Percentiles rank a stretch among this genome's conserved stretches.
phyloP scores from a whole-genome alignment of 2,113 vertebrate species.

The Sceloporus tristichus region DNA sequence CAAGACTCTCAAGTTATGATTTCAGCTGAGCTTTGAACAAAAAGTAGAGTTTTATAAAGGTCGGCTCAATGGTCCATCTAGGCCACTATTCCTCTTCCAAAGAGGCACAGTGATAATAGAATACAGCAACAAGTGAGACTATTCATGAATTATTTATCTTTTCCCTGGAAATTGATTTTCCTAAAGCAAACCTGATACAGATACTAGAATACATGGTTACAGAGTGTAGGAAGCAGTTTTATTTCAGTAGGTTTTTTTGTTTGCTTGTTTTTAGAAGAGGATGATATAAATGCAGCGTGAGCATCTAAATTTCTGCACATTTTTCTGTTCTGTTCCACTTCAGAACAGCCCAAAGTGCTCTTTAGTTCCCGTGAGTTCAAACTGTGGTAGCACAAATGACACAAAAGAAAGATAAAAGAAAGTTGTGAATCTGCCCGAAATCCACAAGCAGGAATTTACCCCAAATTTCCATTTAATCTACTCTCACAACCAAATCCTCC shows the following conservation, averaged over 20 bases:
- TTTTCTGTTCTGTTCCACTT: neutral
- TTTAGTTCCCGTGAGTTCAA: neutral
- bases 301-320: neutral
- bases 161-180: neutral
- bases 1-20: constrained; percentile 35
- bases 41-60: neutral
- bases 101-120: neutral
- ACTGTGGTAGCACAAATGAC: neutral
- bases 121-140: neutral
- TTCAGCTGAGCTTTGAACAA: constrained; percentile 34
- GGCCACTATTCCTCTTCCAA: neutral
- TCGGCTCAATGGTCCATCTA: neutral
- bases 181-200: neutral
- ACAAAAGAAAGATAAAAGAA: neutral
- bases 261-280: neutral
- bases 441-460: neutral
- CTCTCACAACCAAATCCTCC: neutral
- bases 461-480: neutral
- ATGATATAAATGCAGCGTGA: neutral
- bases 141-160: neutral
- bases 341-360: neutral
- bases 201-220: neutral
- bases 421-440: neutral
- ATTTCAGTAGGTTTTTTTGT: too few relatives aligned
- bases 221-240: neutral